Evolutionary conservation across 2,797 vertebrate genomes (phyloP), one percentile per base, ranked within the genome.

Genomic region (Lycodopsis pacificus): DNA sequence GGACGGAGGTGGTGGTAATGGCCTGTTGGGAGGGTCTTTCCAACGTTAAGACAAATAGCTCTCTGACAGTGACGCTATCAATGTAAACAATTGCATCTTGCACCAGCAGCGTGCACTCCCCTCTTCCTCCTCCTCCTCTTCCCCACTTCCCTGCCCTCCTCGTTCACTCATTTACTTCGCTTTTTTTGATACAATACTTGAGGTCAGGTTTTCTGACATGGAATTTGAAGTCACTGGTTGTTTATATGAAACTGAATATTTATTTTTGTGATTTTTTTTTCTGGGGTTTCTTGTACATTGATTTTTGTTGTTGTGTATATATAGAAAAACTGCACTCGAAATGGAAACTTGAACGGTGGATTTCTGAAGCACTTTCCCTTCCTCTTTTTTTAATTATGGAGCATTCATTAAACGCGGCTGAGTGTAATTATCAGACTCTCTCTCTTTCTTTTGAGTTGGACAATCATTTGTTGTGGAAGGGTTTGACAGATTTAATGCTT

Each of bases 301-400:
- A 76, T 78, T 83, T 79, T 91, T 69, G 88, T 61, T 90, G 77
- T 92, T 94, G 91, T 95, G 89, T 65, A 73, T 83, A 82, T 84
- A 85, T 91, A 92, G 88, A 86, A 94, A 82, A 95, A 93, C 94
- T 95, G 95, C 95, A 96, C 95, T 95, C 94, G 76, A 93, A 91
- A 93, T 94, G 92, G 92, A 95, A 95, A 95, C 95, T 96, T 96
- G 95, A 95, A 96, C 88, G 83, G 92, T 92, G 92, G 91, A 94
- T 94, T 92, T 95, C 91, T 94, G 88, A 95, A 95, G 95, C 95
- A 96, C 95, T 96, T 96, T 96, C 92, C 90, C 89, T 93, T 92
- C 93, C 84, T 89, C 87, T 85, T 82, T 79, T 86, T 90, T 81
- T 84, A 81, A 91, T 90, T 90, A 92, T 92, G 85, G 93, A 92